These are phyloP conservation scores for Drosophila sechellia DNA, from an alignment of 1,140 invertebrate genomes.

Conservation along the genomic window DNA sequence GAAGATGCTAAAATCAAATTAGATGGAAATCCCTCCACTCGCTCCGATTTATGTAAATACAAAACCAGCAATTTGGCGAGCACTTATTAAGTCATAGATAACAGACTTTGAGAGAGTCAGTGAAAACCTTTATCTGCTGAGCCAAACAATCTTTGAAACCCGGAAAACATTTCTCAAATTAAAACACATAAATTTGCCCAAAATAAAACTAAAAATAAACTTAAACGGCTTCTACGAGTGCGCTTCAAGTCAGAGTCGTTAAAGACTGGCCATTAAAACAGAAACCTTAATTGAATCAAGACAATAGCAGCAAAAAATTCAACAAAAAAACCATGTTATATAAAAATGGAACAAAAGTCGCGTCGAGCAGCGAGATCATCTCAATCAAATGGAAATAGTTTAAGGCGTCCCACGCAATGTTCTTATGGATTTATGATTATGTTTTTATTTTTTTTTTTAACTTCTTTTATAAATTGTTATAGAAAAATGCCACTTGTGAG, in stretches of 20 bases:
- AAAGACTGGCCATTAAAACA: conserved; percentile 50
- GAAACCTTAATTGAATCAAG: conserved; percentile 55
- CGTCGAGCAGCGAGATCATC: conserved; percentile 26
- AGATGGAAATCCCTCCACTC: conserved; percentile 51
- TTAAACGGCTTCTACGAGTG: conserved; percentile 54
- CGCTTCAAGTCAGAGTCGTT: conserved; percentile 63
- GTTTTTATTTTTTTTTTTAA: conserved; percentile 9
- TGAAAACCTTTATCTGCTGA: background rate
- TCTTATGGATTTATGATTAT: conserved; percentile 37
- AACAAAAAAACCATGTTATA: conserved; percentile 9
- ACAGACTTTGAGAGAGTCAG: conserved; percentile 5
- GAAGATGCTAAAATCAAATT: conserved; percentile 54
- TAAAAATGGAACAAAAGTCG: conserved; percentile 21
- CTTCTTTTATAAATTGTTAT: conserved; percentile 50
- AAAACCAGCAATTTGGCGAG: conserved; percentile 30
- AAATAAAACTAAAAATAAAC: conserved; percentile 48
- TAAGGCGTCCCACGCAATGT: conserved; percentile 50
- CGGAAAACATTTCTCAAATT: conserved; percentile 62
- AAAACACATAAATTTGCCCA: conserved; percentile 64
- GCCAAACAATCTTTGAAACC: conserved; percentile 55
- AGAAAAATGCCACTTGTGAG: conserved; percentile 55
- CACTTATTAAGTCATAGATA: conserved; percentile 54
- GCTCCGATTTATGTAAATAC: conserved; percentile 62
- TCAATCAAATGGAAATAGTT: conserved; percentile 58
- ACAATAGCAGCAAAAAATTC: conserved; percentile 17